Percentiles rank a stretch among this genome's conserved stretches.
These are phyloP conservation scores for Kobus ellipsiprymnus DNA, from an alignment of 2,113 vertebrate species.

Conservation along the genomic window DNA sequence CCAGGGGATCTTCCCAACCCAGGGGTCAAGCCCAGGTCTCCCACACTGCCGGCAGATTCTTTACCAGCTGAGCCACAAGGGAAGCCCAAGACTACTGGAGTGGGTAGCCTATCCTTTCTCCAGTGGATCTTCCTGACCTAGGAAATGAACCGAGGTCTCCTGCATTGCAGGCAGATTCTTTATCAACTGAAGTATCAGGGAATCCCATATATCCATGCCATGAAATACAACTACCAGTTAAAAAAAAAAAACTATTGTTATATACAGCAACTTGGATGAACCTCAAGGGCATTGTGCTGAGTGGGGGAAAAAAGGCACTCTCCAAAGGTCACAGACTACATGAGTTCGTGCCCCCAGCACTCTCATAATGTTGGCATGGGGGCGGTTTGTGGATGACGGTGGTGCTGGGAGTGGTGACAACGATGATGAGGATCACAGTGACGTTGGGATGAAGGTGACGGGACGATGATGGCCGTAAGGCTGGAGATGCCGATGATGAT, in stretches of 20 bases:
- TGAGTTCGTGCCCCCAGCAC: background rate
- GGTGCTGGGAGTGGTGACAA: background rate
- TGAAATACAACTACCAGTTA: background rate
- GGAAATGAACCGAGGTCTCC: background rate
- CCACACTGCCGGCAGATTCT: background rate
- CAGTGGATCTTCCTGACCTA: background rate
- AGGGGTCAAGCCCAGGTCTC: background rate
- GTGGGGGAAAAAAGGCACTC: background rate
- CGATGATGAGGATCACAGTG: too few relatives aligned
- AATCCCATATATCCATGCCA: background rate
- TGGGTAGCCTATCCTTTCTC: background rate
- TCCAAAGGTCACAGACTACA: background rate
- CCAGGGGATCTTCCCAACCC: background rate
- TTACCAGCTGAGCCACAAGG: background rate
- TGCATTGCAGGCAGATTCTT: background rate
- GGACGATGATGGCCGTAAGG: background rate
- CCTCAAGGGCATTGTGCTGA: background rate
- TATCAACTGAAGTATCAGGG: background rate
- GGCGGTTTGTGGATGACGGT: background rate
- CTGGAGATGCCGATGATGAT: rapidly evolving
- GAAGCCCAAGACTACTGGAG: background rate
- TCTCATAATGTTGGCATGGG: background rate
- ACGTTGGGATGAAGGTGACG: background rate
- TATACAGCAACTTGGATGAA: too few relatives aligned
- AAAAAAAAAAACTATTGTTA: background rate